Evolutionary conservation across 1,140 invertebrate species (phyloP), one percentile per base, ranked within the genome.

Genomic region (Thalassaphorura encarpata): DNA sequence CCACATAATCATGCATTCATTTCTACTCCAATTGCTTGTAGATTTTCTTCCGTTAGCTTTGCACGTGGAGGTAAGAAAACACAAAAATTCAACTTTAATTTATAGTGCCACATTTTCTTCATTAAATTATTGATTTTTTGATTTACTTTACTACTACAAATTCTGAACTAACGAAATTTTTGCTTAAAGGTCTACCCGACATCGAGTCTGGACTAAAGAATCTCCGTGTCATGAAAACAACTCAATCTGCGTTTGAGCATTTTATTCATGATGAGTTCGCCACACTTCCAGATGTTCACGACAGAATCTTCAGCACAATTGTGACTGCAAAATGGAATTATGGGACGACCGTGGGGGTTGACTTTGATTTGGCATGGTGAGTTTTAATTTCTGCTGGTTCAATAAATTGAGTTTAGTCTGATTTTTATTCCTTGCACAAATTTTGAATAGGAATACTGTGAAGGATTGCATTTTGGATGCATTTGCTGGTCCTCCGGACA

Each of bases 181-280:
- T 40, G 5, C 49, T 24, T 61, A 18, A 66, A 79, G 78, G 75
- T 66, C 72, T 72, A 3, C 78, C 79, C 24, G 71, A 70, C 29
- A 77, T 84, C 24, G 78, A 77, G 48, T 78, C 79, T 24, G 80
- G 81, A 21, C 69, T 87, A 36, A 80, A 77, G 43, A 77, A 77
- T n/a, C 69, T 85, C 23, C 72, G 80, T 21, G 78, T 86, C 0
- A 67, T 85, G 48, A 85, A 85, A 70, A 85, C 83, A 0, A 86
- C 84, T 0, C 81, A 85, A 66, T 85, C 83, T 2, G 78, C 83
- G 5, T 87, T 87, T 67, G 79, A 78, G 1, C 80, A 85, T 68
- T 87, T 87, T 64, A 77, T 84, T 23, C 77, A 81, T 67, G 84
- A 86, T 63, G 83, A 85, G 60, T 86, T 80, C 62, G 77, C 82